These are phyloP conservation scores for Anableps anableps DNA, from an alignment of 2,797 vertebrate species.

Conservation along the genomic window DNA sequence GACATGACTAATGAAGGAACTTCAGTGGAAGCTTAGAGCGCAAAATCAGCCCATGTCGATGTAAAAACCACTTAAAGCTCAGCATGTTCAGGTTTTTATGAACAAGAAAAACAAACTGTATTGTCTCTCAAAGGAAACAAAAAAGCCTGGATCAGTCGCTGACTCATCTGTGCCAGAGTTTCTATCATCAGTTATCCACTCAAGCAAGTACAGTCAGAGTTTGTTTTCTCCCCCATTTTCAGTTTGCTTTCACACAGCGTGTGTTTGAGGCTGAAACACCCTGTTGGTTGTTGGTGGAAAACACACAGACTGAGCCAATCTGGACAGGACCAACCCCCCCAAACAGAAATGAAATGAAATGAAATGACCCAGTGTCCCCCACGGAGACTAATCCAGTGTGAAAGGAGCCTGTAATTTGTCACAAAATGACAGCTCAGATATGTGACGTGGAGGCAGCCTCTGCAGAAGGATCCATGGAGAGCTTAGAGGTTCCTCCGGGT, in stretches of 20 bases:
- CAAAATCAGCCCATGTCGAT: neutral
- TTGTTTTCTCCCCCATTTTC: constrained; percentile 1
- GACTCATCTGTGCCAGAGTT: neutral
- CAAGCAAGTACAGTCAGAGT: constrained; percentile 8
- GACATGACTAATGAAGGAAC: neutral
- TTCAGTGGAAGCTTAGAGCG: neutral
- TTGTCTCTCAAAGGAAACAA: neutral
- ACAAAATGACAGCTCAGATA: constrained; percentile 18
- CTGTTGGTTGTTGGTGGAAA: constrained; percentile 9
- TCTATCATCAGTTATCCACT: neutral
- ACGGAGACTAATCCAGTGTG: constrained; percentile 31
- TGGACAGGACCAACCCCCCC: constrained; percentile 11
- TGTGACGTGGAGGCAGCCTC: constrained; percentile 5
- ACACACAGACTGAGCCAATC: neutral
- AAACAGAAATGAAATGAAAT: constrained; percentile 14
- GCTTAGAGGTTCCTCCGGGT: neutral
- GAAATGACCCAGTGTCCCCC: constrained; percentile 24
- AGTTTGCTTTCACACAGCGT: neutral
- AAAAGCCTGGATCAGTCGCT: neutral
- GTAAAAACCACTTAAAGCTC: neutral
- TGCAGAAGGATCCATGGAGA: neutral
- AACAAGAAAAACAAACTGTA: neutral
- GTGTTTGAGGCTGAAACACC: neutral
- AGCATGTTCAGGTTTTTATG: neutral
- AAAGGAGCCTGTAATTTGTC: constrained; percentile 28